phyloP scores from a whole-genome alignment of 2,888 invertebrate genomes.

The Elmis aenea region DNA sequence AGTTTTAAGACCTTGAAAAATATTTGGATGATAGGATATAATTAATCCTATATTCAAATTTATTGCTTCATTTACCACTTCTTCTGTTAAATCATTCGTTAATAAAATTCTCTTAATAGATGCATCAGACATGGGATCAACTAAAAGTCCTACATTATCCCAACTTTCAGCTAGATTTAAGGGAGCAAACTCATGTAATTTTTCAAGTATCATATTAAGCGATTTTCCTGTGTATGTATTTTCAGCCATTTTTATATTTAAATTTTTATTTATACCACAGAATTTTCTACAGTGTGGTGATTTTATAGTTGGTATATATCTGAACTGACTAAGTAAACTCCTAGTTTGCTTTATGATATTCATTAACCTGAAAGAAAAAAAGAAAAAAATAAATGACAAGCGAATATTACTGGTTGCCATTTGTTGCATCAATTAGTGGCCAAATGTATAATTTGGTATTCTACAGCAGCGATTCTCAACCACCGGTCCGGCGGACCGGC shows the following conservation, averaged over 20 bases:
- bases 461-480: no score
- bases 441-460: no score
- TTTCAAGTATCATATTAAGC: slow-evolving; percentile 51
- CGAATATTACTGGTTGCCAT: no score
- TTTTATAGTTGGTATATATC: no score
- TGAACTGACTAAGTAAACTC: no score
- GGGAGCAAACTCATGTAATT: slow-evolving; percentile 67
- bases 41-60: slow-evolving; percentile 67
- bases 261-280: not conserved
- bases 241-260: slow-evolving; percentile 26
- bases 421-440: no score
- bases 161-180: slow-evolving; percentile 71
- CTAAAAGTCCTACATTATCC: slow-evolving; percentile 92
- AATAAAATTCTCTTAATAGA: slow-evolving; percentile 65
- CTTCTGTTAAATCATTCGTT: slow-evolving; percentile 90
- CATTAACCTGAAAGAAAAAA: not conserved
- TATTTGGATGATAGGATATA: slow-evolving; percentile 93
- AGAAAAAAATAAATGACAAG: no score
- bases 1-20: slow-evolving; percentile 79
- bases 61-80: slow-evolving; percentile 78
- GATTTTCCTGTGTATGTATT: slow-evolving; percentile 42
- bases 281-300: no score
- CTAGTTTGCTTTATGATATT: no score
- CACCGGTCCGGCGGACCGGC: no score
- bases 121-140: slow-evolving; percentile 63